These are phyloP conservation scores for Thinocorus orbignyianus DNA, from an alignment of 2,113 vertebrate genomes.

Conservation along the genomic window DNA sequence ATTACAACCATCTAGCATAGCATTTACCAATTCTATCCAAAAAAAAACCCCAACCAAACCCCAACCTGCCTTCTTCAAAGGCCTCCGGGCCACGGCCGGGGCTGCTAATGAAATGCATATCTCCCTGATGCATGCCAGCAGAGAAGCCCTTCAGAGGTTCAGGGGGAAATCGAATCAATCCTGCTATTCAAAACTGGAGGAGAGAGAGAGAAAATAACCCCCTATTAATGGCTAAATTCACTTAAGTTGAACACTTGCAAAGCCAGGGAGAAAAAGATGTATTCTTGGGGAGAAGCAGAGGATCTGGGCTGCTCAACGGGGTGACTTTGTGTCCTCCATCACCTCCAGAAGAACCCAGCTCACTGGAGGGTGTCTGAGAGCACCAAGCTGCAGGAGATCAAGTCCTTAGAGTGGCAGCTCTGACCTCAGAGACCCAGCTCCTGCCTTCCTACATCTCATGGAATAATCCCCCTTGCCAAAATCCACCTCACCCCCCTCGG, in stretches of 20 bases:
- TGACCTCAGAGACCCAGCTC: not conserved
- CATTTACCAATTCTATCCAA: not conserved
- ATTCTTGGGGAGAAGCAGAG: not conserved
- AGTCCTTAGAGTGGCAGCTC: not conserved
- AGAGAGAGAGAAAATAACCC: not conserved
- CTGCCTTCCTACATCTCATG: fast-evolving
- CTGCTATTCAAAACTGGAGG: not conserved
- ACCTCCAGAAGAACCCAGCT: not conserved
- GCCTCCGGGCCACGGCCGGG: not conserved
- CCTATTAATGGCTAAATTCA: not conserved
- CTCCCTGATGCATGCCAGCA: not conserved
- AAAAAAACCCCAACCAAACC: not conserved
- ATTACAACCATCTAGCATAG: not conserved
- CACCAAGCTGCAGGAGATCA: not conserved
- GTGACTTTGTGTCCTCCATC: fast-evolving
- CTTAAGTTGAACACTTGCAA: not conserved
- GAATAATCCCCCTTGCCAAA: not conserved
- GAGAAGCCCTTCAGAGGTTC: not conserved
- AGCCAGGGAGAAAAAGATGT: not conserved
- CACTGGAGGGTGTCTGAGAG: fast-evolving
- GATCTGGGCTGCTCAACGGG: not conserved
- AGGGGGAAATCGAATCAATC: not conserved
- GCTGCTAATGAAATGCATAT: not conserved
- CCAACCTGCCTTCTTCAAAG: not conserved
- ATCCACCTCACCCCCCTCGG: not conserved